A percentile compares a stretch with the other conserved stretches of the same genome.
Evolutionary conservation across 2,113 vertebrate genomes (phyloP).

Genomic region (zebrafish (Danio rerio)): DNA sequence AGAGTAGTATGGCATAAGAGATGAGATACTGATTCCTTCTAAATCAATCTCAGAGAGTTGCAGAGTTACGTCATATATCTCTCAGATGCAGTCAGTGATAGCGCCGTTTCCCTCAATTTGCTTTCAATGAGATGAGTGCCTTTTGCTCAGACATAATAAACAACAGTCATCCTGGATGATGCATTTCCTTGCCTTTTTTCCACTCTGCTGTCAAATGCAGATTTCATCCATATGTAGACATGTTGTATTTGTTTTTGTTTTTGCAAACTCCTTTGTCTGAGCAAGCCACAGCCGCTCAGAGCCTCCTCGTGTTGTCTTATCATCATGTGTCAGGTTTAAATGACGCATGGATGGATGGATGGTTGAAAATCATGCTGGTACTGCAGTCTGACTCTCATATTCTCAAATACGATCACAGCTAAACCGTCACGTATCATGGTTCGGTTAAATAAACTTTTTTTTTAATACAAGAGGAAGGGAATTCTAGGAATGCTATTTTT

Average conservation of each 20-base stretch:
- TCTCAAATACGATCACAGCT: neutral
- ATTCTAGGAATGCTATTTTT: slow-evolving; percentile 6
- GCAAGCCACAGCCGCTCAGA: slow-evolving; percentile 45
- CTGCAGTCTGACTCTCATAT: slow-evolving; percentile 16
- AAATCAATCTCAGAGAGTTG: slow-evolving; percentile 28
- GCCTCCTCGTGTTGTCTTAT: slow-evolving; percentile 39
- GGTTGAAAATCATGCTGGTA: slow-evolving; percentile 49
- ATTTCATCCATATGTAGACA: slow-evolving; percentile 23
- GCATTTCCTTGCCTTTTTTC: slow-evolving; percentile 27
- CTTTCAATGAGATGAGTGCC: slow-evolving; percentile 45
- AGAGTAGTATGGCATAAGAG: slow-evolving; percentile 19
- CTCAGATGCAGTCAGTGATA: slow-evolving; percentile 15
- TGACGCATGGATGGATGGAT: slow-evolving; percentile 52
- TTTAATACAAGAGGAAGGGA: neutral
- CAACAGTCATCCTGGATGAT: slow-evolving; percentile 1
- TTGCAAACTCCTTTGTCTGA: neutral
- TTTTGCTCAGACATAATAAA: slow-evolving; percentile 46
- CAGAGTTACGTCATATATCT: slow-evolving; percentile 8
- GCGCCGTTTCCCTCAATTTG: slow-evolving; percentile 21
- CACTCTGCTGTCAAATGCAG: slow-evolving; percentile 19
- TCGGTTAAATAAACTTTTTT: neutral
- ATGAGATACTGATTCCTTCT: neutral
- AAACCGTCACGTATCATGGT: neutral
- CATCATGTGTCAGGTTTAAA: slow-evolving; percentile 50
- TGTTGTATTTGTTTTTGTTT: slow-evolving; percentile 30